Evolutionary conservation across 2,113 vertebrate species (phyloP), one percentile per base, ranked within the genome.

Genomic region (Saiga tatarica): DNA sequence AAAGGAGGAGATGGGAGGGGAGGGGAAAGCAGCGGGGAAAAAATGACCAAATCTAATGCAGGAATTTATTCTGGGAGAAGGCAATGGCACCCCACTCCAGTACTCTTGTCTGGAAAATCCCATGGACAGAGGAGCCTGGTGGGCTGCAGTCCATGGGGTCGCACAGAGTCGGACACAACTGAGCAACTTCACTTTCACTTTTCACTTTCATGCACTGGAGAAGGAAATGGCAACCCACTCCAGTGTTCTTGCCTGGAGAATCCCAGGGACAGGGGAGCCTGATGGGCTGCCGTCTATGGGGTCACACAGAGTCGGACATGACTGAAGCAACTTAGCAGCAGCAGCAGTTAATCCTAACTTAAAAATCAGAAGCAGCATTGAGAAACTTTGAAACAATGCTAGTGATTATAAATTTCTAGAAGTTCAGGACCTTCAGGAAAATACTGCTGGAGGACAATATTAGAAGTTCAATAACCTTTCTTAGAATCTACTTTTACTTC

Each of bases 351-450:
- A 94, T 87, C 53, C 42, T 67, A 91, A 82, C 30, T 76, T 74
- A 53, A 93, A 86, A 52, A 33, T 91, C 87, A 91, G 30, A 74
- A 84, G 82, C 36, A 96, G 36, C 19, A 23, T 0, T 52, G 7
- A 91, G 62, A 93, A 78, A 15, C 30, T 57, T 30, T 7, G 6
- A 91, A 19, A 36, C 25, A 33, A 36, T 57, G 67, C 71, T 30
- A 85, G 17, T 81, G 64, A 97, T 21, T 89, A 64, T 5, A 79
- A 78, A 74, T 2, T 50, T 59, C 85, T 89, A 36, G 60, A 64
- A 89, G 94, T 83, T 81, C n/a, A 45, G 28, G 81, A 78, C 17
- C 25, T 88, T 95, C 76, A 71, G 55, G 57, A 89, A 96, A 96
- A 89, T 52, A 79, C 4, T 59, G 26, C 88, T 91, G 3, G 64